phyloP scores from a whole-genome alignment of 1,140 invertebrate genomes.

The Ooceraea biroi region DNA sequence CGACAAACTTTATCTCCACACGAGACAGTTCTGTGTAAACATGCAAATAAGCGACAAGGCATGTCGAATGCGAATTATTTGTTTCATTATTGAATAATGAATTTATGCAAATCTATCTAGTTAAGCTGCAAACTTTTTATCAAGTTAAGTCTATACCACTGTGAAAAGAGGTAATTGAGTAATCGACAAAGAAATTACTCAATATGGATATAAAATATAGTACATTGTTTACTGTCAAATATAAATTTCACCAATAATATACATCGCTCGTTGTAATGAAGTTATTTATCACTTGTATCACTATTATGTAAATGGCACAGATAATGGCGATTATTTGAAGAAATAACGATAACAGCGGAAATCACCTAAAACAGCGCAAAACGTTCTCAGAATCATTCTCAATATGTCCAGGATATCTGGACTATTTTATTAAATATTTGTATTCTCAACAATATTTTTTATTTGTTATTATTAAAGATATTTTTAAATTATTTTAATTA shows the following conservation, averaged over 20 bases:
- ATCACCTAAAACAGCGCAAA: too few species aligned
- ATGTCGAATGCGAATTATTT: not conserved
- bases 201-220: not conserved
- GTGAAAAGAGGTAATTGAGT: not conserved
- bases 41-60: not conserved
- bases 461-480: too few species aligned
- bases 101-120: not conserved
- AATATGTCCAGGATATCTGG: too few species aligned
- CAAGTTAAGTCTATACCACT: not conserved
- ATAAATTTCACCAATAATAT: not conserved
- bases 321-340: not conserved
- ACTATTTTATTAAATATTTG: too few species aligned
- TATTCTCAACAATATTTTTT: too few species aligned
- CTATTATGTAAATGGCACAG: not conserved
- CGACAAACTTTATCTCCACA: not conserved
- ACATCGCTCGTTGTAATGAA: not conserved
- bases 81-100: constrained; percentile 10
- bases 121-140: not conserved
- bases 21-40: not conserved
- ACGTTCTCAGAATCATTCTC: too few species aligned
- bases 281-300: not conserved
- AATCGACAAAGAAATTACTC: not conserved
- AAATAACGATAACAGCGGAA: not conserved
- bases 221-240: not conserved
- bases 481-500: too few species aligned